Evolutionary conservation across 2,113 vertebrate genomes (phyloP).

Genomic region (Monopterus albus): DNA sequence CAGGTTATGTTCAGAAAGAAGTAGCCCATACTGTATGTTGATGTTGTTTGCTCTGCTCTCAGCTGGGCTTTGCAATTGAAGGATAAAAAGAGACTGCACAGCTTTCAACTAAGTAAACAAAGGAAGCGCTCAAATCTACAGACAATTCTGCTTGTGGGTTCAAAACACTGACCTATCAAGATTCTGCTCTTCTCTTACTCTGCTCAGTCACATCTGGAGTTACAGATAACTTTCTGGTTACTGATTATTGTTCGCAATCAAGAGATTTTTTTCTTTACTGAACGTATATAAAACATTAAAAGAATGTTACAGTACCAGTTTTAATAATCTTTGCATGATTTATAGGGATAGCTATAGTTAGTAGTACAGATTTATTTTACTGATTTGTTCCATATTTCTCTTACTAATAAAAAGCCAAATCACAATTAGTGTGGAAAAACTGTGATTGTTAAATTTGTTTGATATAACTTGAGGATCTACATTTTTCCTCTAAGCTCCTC

Average conservation of each 20-base stretch:
- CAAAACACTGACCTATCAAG: conserved; percentile 16
- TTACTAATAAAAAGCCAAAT: too few species aligned
- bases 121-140: background rate
- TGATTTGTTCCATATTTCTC: background rate
- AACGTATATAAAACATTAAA: background rate
- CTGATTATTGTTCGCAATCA: background rate
- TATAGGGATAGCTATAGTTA: background rate
- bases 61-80: background rate
- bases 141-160: background rate
- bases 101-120: conserved; percentile 3
- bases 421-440: too few species aligned
- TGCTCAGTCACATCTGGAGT: background rate
- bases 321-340: background rate
- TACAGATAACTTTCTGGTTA: background rate
- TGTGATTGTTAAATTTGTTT: too few species aligned
- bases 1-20: too few species aligned
- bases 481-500: conserved; percentile 21
- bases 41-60: background rate
- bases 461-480: conserved; percentile 32
- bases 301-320: too few species aligned
- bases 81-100: conserved; percentile 7
- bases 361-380: background rate
- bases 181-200: background rate
- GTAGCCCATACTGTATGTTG: too few species aligned
- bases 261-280: background rate